These are phyloP conservation scores for Brenthis ino DNA, from an alignment of 2,888 invertebrate genomes.

Conservation along the genomic window DNA sequence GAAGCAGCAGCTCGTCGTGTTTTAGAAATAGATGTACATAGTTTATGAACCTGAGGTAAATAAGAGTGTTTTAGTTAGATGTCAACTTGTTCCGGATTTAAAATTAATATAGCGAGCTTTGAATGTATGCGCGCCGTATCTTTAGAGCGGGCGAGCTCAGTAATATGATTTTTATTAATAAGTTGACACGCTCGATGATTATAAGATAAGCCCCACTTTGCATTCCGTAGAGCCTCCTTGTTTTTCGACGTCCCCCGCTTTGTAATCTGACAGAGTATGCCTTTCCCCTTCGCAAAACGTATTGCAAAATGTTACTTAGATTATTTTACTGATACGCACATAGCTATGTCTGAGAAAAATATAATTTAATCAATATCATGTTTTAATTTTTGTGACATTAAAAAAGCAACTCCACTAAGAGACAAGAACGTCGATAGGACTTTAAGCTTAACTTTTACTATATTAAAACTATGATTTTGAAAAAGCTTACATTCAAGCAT, in stretches of 20 bases:
- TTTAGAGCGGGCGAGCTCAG: slow-evolving; percentile 59
- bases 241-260: slow-evolving; percentile 64
- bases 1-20: no score
- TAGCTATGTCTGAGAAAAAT: slow-evolving; percentile 3
- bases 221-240: slow-evolving; percentile 75
- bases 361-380: not conserved
- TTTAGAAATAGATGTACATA: no score
- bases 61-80: not conserved
- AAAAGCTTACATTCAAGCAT: no score
- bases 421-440: no score
- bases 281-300: slow-evolving; percentile 46
- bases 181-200: slow-evolving; percentile 82
- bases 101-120: slow-evolving; percentile 55
- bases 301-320: slow-evolving; percentile 45
- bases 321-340: slow-evolving; percentile 17
- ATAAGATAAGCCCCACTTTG: slow-evolving; percentile 82
- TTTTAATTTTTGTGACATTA: not conserved
- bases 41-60: no score
- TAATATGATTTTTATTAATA: slow-evolving; percentile 84
- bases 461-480: no score
- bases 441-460: no score
- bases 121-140: slow-evolving; percentile 64
- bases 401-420: no score
- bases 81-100: slow-evolving; percentile 42
- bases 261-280: slow-evolving; percentile 70